These are phyloP conservation scores for Mylabris phalerata DNA, from an alignment of 1,140 invertebrate species.

Conservation along the genomic window DNA sequence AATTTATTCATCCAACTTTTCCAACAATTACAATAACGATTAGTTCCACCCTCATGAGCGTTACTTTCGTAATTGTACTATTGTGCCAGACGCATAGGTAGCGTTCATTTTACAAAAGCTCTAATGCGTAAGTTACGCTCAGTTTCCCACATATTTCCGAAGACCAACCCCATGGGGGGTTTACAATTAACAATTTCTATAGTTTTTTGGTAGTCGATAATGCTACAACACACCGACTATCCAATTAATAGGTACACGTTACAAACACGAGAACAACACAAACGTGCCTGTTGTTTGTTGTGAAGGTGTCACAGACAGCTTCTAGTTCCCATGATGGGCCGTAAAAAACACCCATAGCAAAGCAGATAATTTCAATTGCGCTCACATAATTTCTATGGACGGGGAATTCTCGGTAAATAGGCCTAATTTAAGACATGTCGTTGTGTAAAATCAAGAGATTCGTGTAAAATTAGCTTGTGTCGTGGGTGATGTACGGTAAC, in stretches of 20 bases:
- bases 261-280: slow-evolving; percentile 17
- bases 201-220: background rate
- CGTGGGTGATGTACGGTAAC: slow-evolving; percentile 13
- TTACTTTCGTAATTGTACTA: slow-evolving; percentile 7
- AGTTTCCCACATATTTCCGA: slow-evolving; percentile 10
- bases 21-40: background rate
- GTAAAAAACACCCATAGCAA: too few species aligned
- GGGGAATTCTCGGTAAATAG: too few species aligned
- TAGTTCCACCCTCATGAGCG: background rate
- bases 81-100: slow-evolving; percentile 7
- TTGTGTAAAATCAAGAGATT: slow-evolving; percentile 4
- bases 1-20: too few species aligned
- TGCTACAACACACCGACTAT: slow-evolving; percentile 18
- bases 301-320: slow-evolving; percentile 21
- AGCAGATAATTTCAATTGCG: too few species aligned
- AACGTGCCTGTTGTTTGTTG: slow-evolving; percentile 25
- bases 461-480: slow-evolving; percentile 22
- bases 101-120: slow-evolving; percentile 17
- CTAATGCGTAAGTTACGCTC: slow-evolving; percentile 11
- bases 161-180: background rate
- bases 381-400: too few species aligned
- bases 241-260: slow-evolving; percentile 27
- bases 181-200: background rate
- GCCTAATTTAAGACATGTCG: too few species aligned
- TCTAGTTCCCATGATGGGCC: slow-evolving; percentile 15